These are phyloP conservation scores for Muntiacus muntjak DNA, from an alignment of 2,113 vertebrate species.

Conservation along the genomic window DNA sequence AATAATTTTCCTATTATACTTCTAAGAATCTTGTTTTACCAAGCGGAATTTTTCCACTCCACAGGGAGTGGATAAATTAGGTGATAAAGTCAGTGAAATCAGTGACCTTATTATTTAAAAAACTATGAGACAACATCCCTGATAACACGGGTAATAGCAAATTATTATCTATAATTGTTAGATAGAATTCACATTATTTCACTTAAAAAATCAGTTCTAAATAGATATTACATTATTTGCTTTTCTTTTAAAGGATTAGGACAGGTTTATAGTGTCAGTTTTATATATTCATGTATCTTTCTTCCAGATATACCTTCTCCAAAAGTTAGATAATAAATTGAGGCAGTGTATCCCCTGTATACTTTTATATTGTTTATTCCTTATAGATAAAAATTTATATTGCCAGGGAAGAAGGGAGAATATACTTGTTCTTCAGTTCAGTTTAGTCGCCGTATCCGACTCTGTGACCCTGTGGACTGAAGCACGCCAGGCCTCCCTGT, in stretches of 20 bases:
- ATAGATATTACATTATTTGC: not conserved
- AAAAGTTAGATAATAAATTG: not conserved
- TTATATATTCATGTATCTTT: not conserved
- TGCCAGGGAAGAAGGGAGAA: not conserved
- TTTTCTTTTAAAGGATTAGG: slow-evolving; percentile 1
- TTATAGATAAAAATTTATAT: not conserved
- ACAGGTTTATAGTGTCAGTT: not conserved
- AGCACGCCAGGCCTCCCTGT: not conserved
- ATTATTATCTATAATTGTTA: not conserved
- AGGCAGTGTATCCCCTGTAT: not conserved
- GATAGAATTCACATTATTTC: not conserved
- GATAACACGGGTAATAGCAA: not conserved
- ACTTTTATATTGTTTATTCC: not conserved
- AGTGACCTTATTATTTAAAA: not conserved
- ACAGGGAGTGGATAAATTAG: not conserved
- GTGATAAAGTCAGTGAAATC: not conserved
- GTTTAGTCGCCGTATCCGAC: fast-evolving
- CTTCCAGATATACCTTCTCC: not conserved
- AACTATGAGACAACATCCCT: not conserved
- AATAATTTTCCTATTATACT: slow-evolving; percentile 22
- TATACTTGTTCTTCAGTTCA: not conserved
- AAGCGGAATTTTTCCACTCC: slow-evolving; percentile 10
- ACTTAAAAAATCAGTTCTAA: not conserved
- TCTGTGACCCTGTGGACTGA: not conserved
- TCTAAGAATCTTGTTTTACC: not conserved